Evolutionary conservation across 2,888 invertebrate species (phyloP), one percentile per base, ranked within the genome.

Genomic region (Acronicta alni): DNA sequence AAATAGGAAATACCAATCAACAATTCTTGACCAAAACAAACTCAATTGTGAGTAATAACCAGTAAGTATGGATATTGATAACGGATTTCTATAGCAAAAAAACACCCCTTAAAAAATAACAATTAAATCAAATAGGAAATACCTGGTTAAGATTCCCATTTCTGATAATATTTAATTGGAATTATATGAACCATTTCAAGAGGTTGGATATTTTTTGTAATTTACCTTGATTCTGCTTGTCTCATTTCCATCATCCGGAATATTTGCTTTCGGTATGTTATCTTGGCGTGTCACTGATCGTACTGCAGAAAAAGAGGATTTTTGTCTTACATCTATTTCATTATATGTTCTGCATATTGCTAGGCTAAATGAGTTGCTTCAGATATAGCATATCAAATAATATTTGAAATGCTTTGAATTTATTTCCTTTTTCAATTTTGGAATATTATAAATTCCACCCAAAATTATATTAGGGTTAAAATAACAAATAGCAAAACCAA

Each of bases 401-500:
- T 14, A 32, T 14, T 32, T 14, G 4, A 14, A 32, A 32, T 12
- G 3, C 4, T 14, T 32, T 14, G 32, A 32, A 12, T 32, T 32
- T 1, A 32, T 32, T 32, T 14, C 8, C 26, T 7, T 9, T 6
- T 6, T 26, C 5, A 20, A n/a, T 44, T 35, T 23, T 37, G 26
- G 23, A 0, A 37, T 14, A 14, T 17, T 35, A 17, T 18, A 3
- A 0, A 3, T 43, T 39, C 3, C 6, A 38, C 46, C 10, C 23
- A 32, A 32, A 30, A 30, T 37, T 55, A 18, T 9, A 5, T 48
- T 2, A 16, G 49, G 45, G 14, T 30, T 30, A 0, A 72, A 78
- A 79, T 65, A 43, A 75, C 16, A 79, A 76, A 63, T 48, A 55
- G 41, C 57, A 12, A 17, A 53, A 64, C 51, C 69, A 75, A 72